Evolutionary conservation across 2,113 vertebrate genomes (phyloP).

Genomic region (Asarcornis scutulata): DNA sequence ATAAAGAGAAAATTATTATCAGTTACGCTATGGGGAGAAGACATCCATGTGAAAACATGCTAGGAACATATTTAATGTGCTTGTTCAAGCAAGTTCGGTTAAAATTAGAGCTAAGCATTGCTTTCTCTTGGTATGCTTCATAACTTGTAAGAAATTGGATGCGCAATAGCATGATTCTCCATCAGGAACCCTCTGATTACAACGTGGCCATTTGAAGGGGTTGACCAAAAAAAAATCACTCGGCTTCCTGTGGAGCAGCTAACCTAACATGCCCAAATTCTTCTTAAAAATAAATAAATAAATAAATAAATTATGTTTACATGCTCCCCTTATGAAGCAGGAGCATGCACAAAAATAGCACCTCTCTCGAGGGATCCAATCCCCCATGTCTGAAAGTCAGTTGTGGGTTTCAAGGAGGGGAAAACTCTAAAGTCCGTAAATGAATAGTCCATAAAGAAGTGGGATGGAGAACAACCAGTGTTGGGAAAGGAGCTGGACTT

Average conservation of each 20-base stretch:
- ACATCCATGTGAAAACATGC: neutral
- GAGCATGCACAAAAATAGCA: neutral
- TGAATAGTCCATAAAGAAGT: rapidly evolving
- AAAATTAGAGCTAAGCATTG: neutral
- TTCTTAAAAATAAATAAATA: neutral
- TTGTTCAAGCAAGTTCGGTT: neutral
- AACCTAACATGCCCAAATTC: neutral
- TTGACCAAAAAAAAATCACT: neutral
- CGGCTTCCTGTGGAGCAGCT: neutral
- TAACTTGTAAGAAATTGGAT: neutral
- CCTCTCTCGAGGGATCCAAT: neutral
- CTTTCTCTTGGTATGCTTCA: neutral
- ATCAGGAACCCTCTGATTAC: neutral
- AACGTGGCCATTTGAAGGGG: neutral
- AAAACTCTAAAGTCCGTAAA: neutral
- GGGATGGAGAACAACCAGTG: neutral
- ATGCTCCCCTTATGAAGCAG: neutral
- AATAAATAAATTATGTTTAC: neutral
- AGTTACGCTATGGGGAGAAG: neutral
- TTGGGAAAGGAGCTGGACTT: neutral
- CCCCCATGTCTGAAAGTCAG: neutral
- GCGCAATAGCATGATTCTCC: neutral
- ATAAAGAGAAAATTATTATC: neutral
- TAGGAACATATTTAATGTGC: neutral
- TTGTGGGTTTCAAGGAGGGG: neutral